Conservation (phyloP, 64 coral and sea anemone species). For the Actinia equina region DNA sequence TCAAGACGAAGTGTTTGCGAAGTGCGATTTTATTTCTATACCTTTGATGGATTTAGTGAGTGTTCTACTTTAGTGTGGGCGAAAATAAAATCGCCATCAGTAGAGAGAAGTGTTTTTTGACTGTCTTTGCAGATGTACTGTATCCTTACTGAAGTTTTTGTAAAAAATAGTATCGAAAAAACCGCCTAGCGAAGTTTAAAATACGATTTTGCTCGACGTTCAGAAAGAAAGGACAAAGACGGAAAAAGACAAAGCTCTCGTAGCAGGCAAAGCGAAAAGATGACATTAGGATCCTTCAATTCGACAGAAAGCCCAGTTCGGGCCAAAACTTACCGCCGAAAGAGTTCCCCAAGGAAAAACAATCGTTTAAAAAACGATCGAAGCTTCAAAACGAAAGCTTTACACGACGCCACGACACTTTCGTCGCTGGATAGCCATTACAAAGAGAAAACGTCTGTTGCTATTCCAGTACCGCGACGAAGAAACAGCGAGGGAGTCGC, state of each 20-base stretch:
- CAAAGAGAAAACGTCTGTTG: background rate
- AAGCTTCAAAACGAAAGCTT: constrained; percentile 21
- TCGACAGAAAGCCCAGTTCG: constrained; percentile 18
- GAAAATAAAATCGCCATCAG: background rate
- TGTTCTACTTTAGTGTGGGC: background rate
- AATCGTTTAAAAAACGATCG: constrained; percentile 32
- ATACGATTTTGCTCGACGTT: constrained; percentile 8
- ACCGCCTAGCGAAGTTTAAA: background rate
- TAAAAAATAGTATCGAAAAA: background rate
- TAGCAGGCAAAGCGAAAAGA: constrained; percentile 31
- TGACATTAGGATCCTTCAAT: constrained; percentile 42
- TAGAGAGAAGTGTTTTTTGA: background rate
- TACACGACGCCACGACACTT: constrained; percentile 18
- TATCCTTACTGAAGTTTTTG: background rate
- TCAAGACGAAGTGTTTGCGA: background rate
- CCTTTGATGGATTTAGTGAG: background rate
- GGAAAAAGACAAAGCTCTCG: constrained; percentile 8
- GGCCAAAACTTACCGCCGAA: constrained; percentile 5
- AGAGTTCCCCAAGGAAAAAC: constrained; percentile 11
- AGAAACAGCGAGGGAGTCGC: constrained; percentile 20
- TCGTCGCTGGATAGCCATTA: background rate
- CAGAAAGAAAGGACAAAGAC: constrained; percentile 19
- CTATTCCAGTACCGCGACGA: constrained; percentile 60
- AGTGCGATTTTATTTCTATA: constrained; percentile 1
- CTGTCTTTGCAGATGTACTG: background rate